Evolutionary conservation across 1,140 invertebrate species (phyloP), one percentile per base, ranked within the genome.

Genomic region (Holcopasites calliopsidis): DNA sequence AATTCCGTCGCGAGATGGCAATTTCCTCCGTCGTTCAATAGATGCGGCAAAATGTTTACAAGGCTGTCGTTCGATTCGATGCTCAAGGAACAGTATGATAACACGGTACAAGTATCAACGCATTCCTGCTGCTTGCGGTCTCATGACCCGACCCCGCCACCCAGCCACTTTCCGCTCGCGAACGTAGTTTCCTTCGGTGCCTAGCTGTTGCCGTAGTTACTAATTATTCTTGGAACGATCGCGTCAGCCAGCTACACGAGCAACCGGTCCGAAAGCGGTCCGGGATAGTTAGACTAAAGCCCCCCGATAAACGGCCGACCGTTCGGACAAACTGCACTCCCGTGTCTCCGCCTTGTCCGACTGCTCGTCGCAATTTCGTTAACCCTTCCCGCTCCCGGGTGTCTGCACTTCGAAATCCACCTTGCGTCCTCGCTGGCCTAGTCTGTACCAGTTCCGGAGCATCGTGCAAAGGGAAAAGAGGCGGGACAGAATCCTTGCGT

Each of bases 181-280:
- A 86, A 74, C 77, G 85, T 84, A 84, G 81, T 87, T 72, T 71
- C 75, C 73, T 84, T 57, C 68, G 60, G 28, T 54, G n/a, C n/a
- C n/a, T n/a, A n/a, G 28, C 58, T 40, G 65, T 66, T 54, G 60
- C 66, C 69, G 73, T 75, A 68, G 76, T 74, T 68, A 57, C 76
- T 87, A 86, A 86, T 88, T 87, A 86, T 87, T 86, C 84, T 80
- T 83, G 85, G 72, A 81, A 82, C 79, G 82, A 73, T 80, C 80
- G 60, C 54, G 68, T 69, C 77, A 77, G 80, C 5, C 40, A 54
- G 21, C 33, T 54, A 26, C 47, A n/a, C 50, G 23, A 21, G 11
- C 16, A 35, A 79, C 70, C 47, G 54, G 64, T 57, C 52, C 31
- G 18, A 68, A 66, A 72, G 35, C 80, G 28, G 62, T 77, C 62